Base-by-base conservation (phyloP, 2,113 vertebrate species). In the Epinephelus moara region DNA sequence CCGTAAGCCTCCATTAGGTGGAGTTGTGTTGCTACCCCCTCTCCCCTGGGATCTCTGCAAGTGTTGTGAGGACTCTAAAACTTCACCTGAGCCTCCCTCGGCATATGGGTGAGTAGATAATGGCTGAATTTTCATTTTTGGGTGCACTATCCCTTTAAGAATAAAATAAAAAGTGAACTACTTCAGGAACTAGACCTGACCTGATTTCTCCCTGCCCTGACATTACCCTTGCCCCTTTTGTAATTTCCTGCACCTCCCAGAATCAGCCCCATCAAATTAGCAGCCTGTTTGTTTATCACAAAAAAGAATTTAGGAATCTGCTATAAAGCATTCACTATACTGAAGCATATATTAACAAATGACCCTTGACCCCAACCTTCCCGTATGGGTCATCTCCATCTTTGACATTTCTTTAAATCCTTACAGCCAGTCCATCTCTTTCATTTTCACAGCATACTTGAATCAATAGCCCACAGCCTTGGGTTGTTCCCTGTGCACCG, bases 401-500 rank as follows among this genome's bases (percentile, higher is more conserved):
- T 45, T 3, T 62, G 66, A 85, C 47, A 25, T 78, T 68, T 72
- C 13, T 27, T 40, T 14, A 52, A 57, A 49, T 57, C 14, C 15
- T 17, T 74, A 56, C 18, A 62, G 6, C 25, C 4, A 0, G 2
- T 53, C 45, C 6, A 21, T 25, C 23, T 55, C 57, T 8, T 80
- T 66, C 9, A 63, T 53, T 74, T 67, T 52, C 47, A 45, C 18
- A 13, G 13, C 12, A 27, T 2, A 23, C 25, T 66, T 45, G 6
- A 59, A 72, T 82, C 66, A 64, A 85, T 79, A 82, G 2, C 17
- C 9, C 10, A 12, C 64, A 70, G 60, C 57, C 69, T 57, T 0
- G 0, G 13, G 21, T 12, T 11, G 12, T 42, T 62, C 49, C 12
- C 69, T 49, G 19, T 30, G 52, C n/a, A 33, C 25, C 17, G 27